A percentile compares a stretch with the other conserved stretches of the same genome.
These are phyloP conservation scores for Nansenia antarctica DNA, from an alignment of 2,113 vertebrate species.

Conservation along the genomic window DNA sequence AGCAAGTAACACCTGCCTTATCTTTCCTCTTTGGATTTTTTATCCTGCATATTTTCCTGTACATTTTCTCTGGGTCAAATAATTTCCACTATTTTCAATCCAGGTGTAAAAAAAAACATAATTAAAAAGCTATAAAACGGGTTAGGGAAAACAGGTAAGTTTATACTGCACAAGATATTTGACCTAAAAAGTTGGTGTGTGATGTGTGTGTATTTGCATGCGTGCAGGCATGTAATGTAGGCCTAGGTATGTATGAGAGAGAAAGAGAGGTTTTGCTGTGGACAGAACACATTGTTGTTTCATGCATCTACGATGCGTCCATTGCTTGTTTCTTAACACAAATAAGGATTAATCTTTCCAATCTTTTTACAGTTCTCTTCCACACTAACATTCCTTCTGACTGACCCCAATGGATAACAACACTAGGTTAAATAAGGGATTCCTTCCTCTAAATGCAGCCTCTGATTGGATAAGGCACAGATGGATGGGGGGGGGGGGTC, in stretches of 20 bases:
- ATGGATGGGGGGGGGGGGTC: neutral
- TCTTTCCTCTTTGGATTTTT: constrained; percentile 24
- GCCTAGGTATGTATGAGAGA: neutral
- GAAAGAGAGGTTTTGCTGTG: neutral
- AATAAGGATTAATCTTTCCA: too few species aligned
- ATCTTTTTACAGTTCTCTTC: neutral
- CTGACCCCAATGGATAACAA: neutral
- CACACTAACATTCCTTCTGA: neutral
- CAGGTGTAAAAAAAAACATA: constrained; percentile 31
- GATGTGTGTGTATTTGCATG: neutral
- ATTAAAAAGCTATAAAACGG: constrained; percentile 53
- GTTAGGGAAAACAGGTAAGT: constrained; percentile 27
- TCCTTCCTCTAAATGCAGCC: neutral
- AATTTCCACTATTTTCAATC: constrained; percentile 21
- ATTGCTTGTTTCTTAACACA: neutral
- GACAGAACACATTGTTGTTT: neutral
- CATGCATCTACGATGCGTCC: neutral
- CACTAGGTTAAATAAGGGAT: constrained; percentile 24
- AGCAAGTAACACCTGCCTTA: constrained; percentile 61
- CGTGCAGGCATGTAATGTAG: neutral
- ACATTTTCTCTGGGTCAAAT: constrained; percentile 52
- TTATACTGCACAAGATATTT: constrained; percentile 46
- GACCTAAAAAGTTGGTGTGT: constrained; percentile 45
- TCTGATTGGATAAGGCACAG: neutral
- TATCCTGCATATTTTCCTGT: constrained; percentile 29